Evolutionary conservation across 1,140 invertebrate species (phyloP).

Genomic region (Drosophila chauvacae): DNA sequence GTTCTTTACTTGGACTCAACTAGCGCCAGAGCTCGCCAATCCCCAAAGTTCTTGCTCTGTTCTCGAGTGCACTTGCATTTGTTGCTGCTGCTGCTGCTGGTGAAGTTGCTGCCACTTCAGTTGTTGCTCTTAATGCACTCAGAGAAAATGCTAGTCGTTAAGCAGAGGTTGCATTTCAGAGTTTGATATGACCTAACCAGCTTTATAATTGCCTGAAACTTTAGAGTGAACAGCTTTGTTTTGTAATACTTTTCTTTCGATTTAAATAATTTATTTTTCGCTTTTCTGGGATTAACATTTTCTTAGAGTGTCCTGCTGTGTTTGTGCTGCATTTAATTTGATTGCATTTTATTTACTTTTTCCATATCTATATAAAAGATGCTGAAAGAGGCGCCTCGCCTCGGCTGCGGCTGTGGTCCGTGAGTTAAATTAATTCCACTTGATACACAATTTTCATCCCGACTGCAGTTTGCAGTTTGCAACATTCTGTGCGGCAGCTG

Average conservation of each 20-base stretch:
- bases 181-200: not conserved
- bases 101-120: slow-evolving; percentile 68
- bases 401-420: slow-evolving; percentile 20
- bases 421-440: slow-evolving; percentile 72
- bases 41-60: slow-evolving; percentile 58
- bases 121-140: slow-evolving; percentile 22
- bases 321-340: slow-evolving; percentile 80
- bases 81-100: slow-evolving; percentile 45
- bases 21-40: slow-evolving; percentile 71
- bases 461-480: slow-evolving; percentile 40
- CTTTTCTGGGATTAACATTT: not conserved
- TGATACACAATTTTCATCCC: slow-evolving; percentile 65
- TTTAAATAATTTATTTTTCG: not conserved
- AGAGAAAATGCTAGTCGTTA: not conserved
- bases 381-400: slow-evolving; percentile 57
- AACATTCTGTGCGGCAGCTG: slow-evolving; percentile 52
- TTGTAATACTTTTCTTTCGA: not conserved
- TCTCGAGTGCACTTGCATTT: slow-evolving; percentile 64
- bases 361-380: slow-evolving; percentile 39
- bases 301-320: slow-evolving; percentile 16
- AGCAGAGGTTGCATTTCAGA: not conserved
- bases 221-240: not conserved
- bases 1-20: slow-evolving; percentile 52
- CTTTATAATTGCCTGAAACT: not conserved
- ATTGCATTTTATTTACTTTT: slow-evolving; percentile 81